These are phyloP conservation scores for Melanotus villosus DNA, from an alignment of 2,888 invertebrate species.

Conservation along the genomic window DNA sequence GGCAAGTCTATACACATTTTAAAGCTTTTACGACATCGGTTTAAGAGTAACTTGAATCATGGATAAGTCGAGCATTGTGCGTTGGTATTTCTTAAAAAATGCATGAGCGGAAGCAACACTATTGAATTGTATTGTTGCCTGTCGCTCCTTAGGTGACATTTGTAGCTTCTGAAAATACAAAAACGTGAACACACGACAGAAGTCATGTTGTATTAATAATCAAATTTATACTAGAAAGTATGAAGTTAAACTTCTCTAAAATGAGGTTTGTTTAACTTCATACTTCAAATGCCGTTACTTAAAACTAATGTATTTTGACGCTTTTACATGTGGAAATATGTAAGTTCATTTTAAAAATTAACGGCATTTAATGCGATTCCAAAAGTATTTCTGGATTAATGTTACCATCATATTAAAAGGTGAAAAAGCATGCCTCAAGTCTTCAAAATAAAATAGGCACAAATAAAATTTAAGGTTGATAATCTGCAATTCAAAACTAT, in stretches of 20 bases:
- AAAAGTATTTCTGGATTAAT: too few species aligned
- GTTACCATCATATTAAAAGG: too few species aligned
- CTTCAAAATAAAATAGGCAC: too few species aligned
- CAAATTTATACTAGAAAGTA: neutral
- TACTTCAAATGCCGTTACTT: too few species aligned
- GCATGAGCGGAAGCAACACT: constrained; percentile 71
- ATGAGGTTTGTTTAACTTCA: too few species aligned
- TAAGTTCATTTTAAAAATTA: too few species aligned
- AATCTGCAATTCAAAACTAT: too few species aligned
- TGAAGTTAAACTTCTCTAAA: neutral
- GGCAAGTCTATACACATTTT: neutral
- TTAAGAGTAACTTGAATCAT: constrained; percentile 69
- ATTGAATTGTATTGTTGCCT: constrained; percentile 71
- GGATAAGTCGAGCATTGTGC: constrained; percentile 72
- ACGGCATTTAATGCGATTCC: too few species aligned
- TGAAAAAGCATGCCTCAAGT: too few species aligned
- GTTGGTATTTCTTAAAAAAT: constrained; percentile 72
- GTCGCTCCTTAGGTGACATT: constrained; percentile 64
- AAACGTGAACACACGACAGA: constrained; percentile 37
- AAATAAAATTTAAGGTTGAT: too few species aligned
- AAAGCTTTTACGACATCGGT: constrained; percentile 40
- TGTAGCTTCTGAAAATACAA: constrained; percentile 65
- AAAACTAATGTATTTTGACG: too few species aligned
- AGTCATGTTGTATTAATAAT: neutral
- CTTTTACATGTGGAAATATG: too few species aligned